phyloP scores from a whole-genome alignment of 1,140 invertebrate species.

The Megathymus violae region DNA sequence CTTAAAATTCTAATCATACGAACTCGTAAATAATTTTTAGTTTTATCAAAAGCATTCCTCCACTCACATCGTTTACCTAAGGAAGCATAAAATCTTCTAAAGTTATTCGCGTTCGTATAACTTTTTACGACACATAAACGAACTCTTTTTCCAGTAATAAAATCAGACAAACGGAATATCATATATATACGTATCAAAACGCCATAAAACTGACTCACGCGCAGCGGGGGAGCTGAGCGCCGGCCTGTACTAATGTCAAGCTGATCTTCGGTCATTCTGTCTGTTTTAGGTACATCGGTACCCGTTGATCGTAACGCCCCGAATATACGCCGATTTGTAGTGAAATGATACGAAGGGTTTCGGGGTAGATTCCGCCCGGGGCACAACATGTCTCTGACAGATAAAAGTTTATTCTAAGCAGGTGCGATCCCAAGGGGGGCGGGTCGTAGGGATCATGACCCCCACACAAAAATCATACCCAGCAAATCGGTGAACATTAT shows the following conservation, averaged over 20 bases:
- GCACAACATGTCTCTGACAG: too few relatives aligned
- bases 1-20: too few relatives aligned
- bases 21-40: too few relatives aligned
- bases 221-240: constrained; percentile 20
- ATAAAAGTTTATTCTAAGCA: too few relatives aligned
- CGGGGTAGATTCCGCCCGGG: too few relatives aligned
- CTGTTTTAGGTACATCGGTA: neutral
- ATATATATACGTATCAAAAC: constrained; percentile 39
- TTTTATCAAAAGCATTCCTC: constrained; percentile 4
- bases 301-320: too few relatives aligned
- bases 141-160: constrained; percentile 32
- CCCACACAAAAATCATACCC: too few relatives aligned
- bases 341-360: too few relatives aligned
- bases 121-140: constrained; percentile 26
- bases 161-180: constrained; percentile 30
- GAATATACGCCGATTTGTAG: too few relatives aligned
- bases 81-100: neutral
- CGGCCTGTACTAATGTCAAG: constrained; percentile 3
- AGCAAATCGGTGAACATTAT: too few relatives aligned
- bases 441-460: too few relatives aligned
- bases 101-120: constrained; percentile 32
- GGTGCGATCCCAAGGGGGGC: too few relatives aligned
- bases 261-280: constrained; percentile 16
- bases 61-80: neutral
- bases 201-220: constrained; percentile 30